Evolutionary conservation across 2,113 vertebrate genomes (phyloP).

Genomic region (Ancistrus triradiatus): DNA sequence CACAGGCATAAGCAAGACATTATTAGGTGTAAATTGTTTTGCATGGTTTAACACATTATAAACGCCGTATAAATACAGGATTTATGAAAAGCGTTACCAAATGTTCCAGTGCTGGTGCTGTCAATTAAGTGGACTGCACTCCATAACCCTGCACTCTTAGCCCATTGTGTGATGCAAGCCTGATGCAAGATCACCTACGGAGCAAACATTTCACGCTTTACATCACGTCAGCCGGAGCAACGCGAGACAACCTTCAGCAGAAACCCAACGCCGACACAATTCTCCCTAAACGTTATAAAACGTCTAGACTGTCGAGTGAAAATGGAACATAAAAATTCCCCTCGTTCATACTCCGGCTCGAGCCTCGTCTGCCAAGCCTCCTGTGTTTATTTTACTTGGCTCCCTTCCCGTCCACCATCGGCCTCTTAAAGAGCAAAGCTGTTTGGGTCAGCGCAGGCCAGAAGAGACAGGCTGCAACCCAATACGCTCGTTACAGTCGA

Average conservation of each 20-base stretch:
- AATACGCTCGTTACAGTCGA: slow-evolving; percentile 9
- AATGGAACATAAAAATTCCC: slow-evolving; percentile 64
- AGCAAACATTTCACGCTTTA: slow-evolving; percentile 18
- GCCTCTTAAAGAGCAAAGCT: slow-evolving; percentile 52
- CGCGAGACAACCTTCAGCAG: no score
- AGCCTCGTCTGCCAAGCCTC: slow-evolving; percentile 61
- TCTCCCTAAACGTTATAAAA: slow-evolving; percentile 61
- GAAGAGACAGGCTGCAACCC: slow-evolving; percentile 45
- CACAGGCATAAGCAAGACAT: no score
- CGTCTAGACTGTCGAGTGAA: slow-evolving; percentile 65
- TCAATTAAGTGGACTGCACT: slow-evolving; percentile 4
- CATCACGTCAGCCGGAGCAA: slow-evolving; percentile 21
- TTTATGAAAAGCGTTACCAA: no score
- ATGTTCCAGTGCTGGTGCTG: slow-evolving; percentile 2
- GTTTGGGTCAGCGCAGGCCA: slow-evolving; percentile 25
- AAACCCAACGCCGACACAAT: slow-evolving; percentile 51
- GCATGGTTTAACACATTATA: no score
- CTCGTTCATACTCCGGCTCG: slow-evolving; percentile 52
- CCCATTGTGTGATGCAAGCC: slow-evolving; percentile 21
- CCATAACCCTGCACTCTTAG: slow-evolving; percentile 7
- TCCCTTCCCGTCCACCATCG: slow-evolving; percentile 56
- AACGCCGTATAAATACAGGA: no score
- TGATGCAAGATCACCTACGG: slow-evolving; percentile 8
- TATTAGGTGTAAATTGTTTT: no score
- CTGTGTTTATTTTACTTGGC: slow-evolving; percentile 73